Evolutionary conservation across 2,797 vertebrate genomes (phyloP), one percentile per base, ranked within the genome.

Genomic region (Neoniphon sammara): DNA sequence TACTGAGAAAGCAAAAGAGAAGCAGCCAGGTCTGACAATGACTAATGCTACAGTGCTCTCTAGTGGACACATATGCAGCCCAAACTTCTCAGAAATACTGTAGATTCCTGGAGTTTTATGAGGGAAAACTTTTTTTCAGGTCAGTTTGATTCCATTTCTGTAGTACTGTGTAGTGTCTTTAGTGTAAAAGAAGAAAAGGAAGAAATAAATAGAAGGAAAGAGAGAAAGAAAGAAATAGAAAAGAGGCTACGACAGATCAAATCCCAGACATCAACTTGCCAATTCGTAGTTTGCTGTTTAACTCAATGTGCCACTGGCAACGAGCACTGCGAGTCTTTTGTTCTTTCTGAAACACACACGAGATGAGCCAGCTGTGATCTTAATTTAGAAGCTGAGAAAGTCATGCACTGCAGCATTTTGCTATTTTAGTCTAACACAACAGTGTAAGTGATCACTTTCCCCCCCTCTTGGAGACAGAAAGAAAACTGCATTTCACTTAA

Each of bases 1-100:
- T 49, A 56, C 14, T 34, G 39, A 50, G 25, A 27, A 27, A 27
- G 25, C 25, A 27, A 27, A 27, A 2, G 25, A 27, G 69, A 70
- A 66, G 73, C 66, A 81, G 23, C n/a, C 52, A 57, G 30, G 54
- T 66, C 31, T 78, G 59, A 69, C 50, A 11, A 59, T 75, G 66
- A 76, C 68, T 82, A 52, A 73, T 75, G 63, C 58, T 76, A 82
- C 84, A 92, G 81, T 91, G 93, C 89, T 73, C 91, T 88, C 93
- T 93, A 90, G 89, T 92, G 93, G 92, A 85, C 90, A 88, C 12
- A 77, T 46, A 54, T 69, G 66, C 78, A 34, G 42, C 73, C 74
- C 30, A 17, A 59, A 72, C 56, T 34, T 73, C 50, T 20, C 39
- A 68, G 63, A 66, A 63, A n/a, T 46, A n/a, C 31, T 34, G 31